Evolutionary conservation across 2,113 vertebrate species (phyloP).

Genomic region (Brachyhypopomus gauderio): DNA sequence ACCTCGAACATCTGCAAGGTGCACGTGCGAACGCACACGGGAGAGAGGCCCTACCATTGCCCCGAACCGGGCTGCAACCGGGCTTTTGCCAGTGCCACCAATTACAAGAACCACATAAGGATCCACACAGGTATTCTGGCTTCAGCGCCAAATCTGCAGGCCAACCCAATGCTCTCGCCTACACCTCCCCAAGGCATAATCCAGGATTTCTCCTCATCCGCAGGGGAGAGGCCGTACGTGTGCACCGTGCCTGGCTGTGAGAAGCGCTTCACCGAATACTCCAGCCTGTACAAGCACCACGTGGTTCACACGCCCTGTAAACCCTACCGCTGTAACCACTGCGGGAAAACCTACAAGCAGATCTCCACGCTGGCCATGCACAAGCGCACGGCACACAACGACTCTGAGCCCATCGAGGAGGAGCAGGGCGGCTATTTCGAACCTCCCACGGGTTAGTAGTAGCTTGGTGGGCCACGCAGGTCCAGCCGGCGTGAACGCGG

Average conservation of each 20-base stretch:
- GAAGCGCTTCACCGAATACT: slow-evolving; percentile 98
- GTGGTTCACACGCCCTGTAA: slow-evolving; percentile 98
- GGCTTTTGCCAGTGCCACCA: slow-evolving; percentile 96
- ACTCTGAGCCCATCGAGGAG: slow-evolving; percentile 95
- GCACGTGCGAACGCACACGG: slow-evolving; percentile 96
- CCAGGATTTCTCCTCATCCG: neutral
- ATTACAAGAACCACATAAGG: slow-evolving; percentile 98
- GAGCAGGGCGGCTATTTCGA: slow-evolving; percentile 95
- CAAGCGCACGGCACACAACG: slow-evolving; percentile 93
- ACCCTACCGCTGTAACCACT: slow-evolving; percentile 98
- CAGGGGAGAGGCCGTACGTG: slow-evolving; percentile 97
- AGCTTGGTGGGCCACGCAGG: too few species aligned
- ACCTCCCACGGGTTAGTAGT: slow-evolving; percentile 81
- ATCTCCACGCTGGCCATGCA: slow-evolving; percentile 97
- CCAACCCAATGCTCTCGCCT: neutral
- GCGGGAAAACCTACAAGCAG: slow-evolving; percentile 98
- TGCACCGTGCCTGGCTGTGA: slow-evolving; percentile 97
- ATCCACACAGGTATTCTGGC: slow-evolving; percentile 90
- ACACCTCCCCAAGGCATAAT: neutral
- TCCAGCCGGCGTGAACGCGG: neutral
- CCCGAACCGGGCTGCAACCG: slow-evolving; percentile 93
- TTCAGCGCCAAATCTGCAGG: neutral
- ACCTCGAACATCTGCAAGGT: slow-evolving; percentile 99
- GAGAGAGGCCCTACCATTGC: slow-evolving; percentile 96
- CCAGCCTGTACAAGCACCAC: slow-evolving; percentile 97